These are phyloP conservation scores for Harpegnathos saltator DNA, from an alignment of 1,140 invertebrate species.

Conservation along the genomic window DNA sequence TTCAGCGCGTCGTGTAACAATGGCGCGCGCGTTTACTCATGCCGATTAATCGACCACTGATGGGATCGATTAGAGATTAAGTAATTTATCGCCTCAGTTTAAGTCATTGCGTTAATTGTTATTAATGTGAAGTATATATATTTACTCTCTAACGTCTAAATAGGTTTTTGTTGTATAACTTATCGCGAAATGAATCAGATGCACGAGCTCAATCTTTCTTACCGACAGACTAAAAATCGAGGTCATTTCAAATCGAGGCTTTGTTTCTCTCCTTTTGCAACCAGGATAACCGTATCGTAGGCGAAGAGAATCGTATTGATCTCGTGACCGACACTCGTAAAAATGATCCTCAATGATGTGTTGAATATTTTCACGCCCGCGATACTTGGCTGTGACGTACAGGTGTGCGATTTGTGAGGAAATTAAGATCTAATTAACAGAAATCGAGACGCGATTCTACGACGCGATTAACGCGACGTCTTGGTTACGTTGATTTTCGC, in stretches of 20 bases:
- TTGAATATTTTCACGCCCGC: not conserved
- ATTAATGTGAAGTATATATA: slow-evolving; percentile 22
- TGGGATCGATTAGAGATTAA: slow-evolving; percentile 9
- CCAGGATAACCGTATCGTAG: no score
- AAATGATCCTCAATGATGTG: not conserved
- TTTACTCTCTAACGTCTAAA: slow-evolving; percentile 11
- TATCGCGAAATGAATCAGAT: slow-evolving; percentile 3
- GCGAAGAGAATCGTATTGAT: no score
- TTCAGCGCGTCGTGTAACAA: not conserved
- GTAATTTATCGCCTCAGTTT: not conserved
- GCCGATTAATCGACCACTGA: not conserved
- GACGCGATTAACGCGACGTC: not conserved
- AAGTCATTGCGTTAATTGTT: slow-evolving; percentile 1
- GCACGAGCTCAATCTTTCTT: slow-evolving; percentile 16
- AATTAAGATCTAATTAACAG: not conserved
- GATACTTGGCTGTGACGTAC: slow-evolving; percentile 5
- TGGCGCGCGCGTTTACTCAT: not conserved
- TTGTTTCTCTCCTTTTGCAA: no score
- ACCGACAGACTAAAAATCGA: not conserved
- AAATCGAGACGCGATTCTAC: not conserved
- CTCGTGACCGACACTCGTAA: no score
- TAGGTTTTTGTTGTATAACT: slow-evolving; percentile 1
- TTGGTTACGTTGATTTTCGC: not conserved
- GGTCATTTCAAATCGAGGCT: no score
- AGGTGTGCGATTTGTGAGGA: not conserved